Conservation (phyloP, 2,797 vertebrate genomes). For the Mormyrops attenuatus region DNA sequence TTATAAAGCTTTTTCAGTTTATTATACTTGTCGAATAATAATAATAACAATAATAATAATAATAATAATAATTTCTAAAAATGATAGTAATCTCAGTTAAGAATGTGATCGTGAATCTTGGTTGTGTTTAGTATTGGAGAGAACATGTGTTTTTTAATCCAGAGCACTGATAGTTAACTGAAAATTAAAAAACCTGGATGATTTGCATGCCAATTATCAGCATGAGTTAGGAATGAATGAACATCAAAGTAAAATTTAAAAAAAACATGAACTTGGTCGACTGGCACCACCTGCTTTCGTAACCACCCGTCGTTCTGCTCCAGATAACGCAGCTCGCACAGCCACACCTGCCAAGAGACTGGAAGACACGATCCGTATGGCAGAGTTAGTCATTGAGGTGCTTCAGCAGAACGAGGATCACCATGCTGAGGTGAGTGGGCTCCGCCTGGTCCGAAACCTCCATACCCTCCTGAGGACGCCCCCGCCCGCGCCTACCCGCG, state of each 20-base stretch:
- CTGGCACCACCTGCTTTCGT: neutral
- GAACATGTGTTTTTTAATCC: neutral
- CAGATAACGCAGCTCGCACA: constrained; percentile 99
- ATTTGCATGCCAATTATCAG: constrained; percentile 37
- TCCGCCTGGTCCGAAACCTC: constrained; percentile 32
- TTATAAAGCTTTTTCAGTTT: neutral
- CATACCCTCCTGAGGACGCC: neutral
- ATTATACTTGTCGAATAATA: neutral
- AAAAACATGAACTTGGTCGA: constrained; percentile 14
- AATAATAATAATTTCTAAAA: neutral
- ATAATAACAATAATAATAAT: neutral
- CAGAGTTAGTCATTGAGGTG: constrained; percentile 98
- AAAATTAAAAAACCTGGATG: neutral
- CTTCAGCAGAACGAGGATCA: constrained; percentile 99
- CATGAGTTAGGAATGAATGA: constrained; percentile 21
- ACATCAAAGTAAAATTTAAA: neutral
- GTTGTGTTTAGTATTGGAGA: constrained; percentile 10
- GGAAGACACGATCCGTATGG: constrained; percentile 97
- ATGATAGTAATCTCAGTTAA: neutral
- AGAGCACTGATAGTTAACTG: constrained; percentile 10
- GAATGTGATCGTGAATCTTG: constrained; percentile 4
- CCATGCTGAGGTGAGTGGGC: constrained; percentile 94
- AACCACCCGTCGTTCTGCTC: constrained; percentile 73
- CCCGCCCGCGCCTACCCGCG: neutral
- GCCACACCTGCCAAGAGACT: constrained; percentile 99